Evolutionary conservation across 1,140 invertebrate genomes (phyloP), one percentile per base, ranked within the genome.

Genomic region (Chlorops oryzae): DNA sequence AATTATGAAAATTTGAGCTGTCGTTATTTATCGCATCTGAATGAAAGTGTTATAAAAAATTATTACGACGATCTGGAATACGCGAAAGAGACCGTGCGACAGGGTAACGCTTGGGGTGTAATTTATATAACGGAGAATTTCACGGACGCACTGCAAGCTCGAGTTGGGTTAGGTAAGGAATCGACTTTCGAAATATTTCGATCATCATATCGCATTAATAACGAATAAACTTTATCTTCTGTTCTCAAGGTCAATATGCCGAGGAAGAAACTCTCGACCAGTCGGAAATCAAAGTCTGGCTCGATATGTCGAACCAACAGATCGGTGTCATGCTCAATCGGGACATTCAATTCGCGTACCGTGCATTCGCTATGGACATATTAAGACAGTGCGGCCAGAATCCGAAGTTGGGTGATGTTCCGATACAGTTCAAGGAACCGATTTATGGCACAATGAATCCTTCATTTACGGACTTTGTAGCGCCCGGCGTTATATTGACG

Each of bases 221-320:
- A n/a, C n/a, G n/a, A n/a, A n/a, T 13, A n/a, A n/a, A n/a, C n/a
- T n/a, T n/a, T n/a, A n/a, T n/a, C n/a, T n/a, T n/a, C n/a, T n/a
- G 39, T 35, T 35, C 17, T 23, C 22, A 27, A 46, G 83, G 86
- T 20, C 78, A 78, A 46, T 76, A 81, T 43, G 81, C 84, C 1
- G 83, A 87, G 56, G 82, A 88, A 34, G 83, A 85, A 52, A 88
- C 87, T n/a, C 75, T 95, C 6, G 78, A 84, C 35, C 83, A 83
- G 41, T 91, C 90, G 42, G 85, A 89, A 62, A 82, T 95, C 27
- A 76, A 83, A 60, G 83, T 96, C 20, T 87, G 85, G 81, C 77
- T 92, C 43, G 92, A 96, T 71, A 92, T 92, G 84, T 94, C 92
- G 25, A 91, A 94, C 80, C 88, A 94, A 72, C 90, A 93, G 75